Base-by-base conservation (phyloP, 2,888 invertebrate species). In the Apoda limacodes region DNA sequence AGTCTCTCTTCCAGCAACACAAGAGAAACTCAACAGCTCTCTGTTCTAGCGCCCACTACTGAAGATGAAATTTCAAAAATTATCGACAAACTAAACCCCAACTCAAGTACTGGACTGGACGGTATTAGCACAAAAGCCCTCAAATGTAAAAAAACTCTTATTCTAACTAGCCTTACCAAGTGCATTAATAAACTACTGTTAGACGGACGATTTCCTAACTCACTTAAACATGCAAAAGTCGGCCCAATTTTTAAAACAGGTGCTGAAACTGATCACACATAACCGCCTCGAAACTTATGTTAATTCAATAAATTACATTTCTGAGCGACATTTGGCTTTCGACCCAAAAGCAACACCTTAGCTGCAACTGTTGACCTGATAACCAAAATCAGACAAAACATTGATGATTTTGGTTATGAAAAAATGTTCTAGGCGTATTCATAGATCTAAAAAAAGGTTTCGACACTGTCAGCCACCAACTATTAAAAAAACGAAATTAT, bases 371-470 rank as follows among this genome's bases (percentile, higher is more conserved):
- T 24, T 13, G 24, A 24, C 9, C 13, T 24, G 12, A 13, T 24
- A 13, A 13, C 2, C n/a, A 24, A 11, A 24, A 24, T 24, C 14
- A 39, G 36, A 20, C 20, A 12, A 2, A 28, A 25, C n/a, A 40
- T 42, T 7, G 42, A 45, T 17, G 9, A 10, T 4, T n/a, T n/a
- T n/a, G n/a, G n/a, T n/a, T n/a, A n/a, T 13, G 7, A 24, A 11
- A 24, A 7, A 13, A 13, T 9, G 24, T 5, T 7, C 13, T 24
- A 24, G 24, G 24, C 2, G 9, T 24, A 2, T 24, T 3, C n/a
- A 12, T 24, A 13, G 13, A 24, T 4, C 6, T 24, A n/a, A n/a
- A n/a, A n/a, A n/a, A n/a, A n/a, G n/a, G n/a, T n/a, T n/a, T n/a
- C n/a, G n/a, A n/a, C n/a, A 24, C 24, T 3, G 24, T 24, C 7